Percentiles rank a stretch among this genome's conserved stretches.
Evolutionary conservation across 2,113 vertebrate genomes (phyloP).

Genomic region (Leucoraja erinaceus): DNA sequence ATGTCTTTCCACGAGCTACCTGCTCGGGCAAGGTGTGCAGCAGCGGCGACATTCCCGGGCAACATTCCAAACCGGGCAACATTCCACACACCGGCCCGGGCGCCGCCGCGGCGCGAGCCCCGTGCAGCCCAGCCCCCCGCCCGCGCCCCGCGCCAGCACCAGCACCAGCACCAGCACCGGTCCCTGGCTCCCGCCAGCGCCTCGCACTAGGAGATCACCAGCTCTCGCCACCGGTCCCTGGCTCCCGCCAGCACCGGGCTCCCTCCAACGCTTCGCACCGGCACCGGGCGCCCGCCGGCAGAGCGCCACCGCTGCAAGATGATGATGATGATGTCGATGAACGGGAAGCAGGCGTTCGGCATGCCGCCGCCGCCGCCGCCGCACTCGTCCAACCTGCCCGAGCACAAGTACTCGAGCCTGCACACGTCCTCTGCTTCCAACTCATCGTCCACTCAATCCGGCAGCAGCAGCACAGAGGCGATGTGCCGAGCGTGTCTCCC

Average conservation of each 20-base stretch:
- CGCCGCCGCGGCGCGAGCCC: conserved; percentile 4
- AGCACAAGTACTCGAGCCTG: conserved; percentile 82
- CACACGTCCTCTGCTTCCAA: conserved; percentile 78
- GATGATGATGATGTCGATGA: conserved; percentile 98
- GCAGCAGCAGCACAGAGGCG: conserved; percentile 76
- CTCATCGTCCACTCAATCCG: conserved; percentile 64
- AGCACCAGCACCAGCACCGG: neutral
- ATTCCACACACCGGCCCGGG: neutral
- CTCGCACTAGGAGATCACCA: no score
- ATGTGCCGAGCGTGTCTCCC: conserved; percentile 91
- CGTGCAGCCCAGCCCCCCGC: conserved; percentile 43
- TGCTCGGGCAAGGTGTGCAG: conserved; percentile 45
- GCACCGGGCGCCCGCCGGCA: conserved; percentile 55
- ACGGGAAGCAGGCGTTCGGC: conserved; percentile 91
- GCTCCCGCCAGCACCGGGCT: no score
- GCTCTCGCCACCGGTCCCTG: conserved; percentile 37
- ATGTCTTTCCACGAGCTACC: conserved; percentile 50
- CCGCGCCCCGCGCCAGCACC: conserved; percentile 45
- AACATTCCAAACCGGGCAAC: conserved; percentile 25
- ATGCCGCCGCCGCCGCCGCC: conserved; percentile 56
- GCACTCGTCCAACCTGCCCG: conserved; percentile 76
- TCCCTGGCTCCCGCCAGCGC: conserved; percentile 48
- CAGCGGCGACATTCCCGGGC: conserved; percentile 32
- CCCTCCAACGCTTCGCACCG: conserved; percentile 39
- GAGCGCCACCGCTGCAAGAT: conserved; percentile 59